phyloP scores from a whole-genome alignment of 2,113 vertebrate species.

The Opisthocomus hoazin region DNA sequence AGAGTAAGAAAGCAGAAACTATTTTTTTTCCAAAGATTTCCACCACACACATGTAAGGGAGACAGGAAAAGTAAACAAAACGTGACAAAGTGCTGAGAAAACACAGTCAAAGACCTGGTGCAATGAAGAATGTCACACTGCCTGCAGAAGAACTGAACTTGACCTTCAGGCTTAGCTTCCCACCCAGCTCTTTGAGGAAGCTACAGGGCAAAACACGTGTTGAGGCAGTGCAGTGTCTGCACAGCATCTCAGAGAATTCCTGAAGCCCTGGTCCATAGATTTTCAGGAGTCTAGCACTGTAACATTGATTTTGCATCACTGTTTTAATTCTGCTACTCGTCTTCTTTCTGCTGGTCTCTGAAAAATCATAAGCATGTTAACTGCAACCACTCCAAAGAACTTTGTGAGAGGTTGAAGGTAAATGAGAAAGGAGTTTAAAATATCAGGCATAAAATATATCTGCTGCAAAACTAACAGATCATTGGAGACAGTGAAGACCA shows the following conservation, averaged over 20 bases:
- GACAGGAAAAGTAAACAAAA: background rate
- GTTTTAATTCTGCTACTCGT: background rate
- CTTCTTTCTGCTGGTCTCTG: background rate
- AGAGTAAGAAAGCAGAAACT: background rate
- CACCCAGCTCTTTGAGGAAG: background rate
- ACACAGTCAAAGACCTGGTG: background rate
- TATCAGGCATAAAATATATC: background rate
- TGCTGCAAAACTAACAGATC: background rate
- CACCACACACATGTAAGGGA: background rate
- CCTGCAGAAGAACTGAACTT: background rate
- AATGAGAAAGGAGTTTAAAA: background rate
- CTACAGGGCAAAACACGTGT: accelerated
- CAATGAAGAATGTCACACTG: background rate
- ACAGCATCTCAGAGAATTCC: background rate
- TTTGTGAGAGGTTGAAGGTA: background rate
- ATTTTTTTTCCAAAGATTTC: background rate
- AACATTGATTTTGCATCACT: background rate
- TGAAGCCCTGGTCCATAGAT: background rate
- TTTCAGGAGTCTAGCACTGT: background rate
- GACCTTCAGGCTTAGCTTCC: background rate
- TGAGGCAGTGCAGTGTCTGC: background rate
- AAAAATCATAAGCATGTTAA: background rate
- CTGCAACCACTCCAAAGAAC: background rate
- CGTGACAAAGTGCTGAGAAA: background rate
- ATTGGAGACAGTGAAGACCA: background rate